Conservation (phyloP, 1,140 invertebrate genomes). For the Proales similis region DNA sequence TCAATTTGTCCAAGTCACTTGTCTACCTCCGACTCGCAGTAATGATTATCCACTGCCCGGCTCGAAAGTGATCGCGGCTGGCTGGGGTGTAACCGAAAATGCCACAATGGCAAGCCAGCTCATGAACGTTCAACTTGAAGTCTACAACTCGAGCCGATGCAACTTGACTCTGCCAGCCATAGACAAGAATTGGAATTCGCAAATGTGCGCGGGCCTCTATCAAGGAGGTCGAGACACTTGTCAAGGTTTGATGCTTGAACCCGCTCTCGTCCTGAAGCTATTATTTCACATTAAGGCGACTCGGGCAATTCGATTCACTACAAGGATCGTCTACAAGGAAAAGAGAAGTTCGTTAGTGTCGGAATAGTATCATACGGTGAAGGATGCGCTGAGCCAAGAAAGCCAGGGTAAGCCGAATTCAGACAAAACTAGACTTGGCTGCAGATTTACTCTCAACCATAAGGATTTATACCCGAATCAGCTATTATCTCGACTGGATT, state of each 20-base stretch:
- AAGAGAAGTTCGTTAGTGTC: neutral
- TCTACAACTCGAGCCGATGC: neutral
- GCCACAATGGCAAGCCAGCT: neutral
- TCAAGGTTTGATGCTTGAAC: neutral
- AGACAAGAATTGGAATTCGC: conserved; percentile 12
- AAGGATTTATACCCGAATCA: conserved; percentile 10
- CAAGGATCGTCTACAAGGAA: neutral
- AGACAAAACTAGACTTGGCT: neutral
- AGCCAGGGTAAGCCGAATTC: conserved; percentile 19
- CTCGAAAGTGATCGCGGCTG: conserved; percentile 8
- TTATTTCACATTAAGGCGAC: conserved; percentile 25
- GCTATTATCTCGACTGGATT: conserved; percentile 17
- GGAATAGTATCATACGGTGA: conserved; percentile 29
- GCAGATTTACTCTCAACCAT: neutral
- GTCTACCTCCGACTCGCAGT: neutral
- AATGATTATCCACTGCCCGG: neutral
- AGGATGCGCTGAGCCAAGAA: conserved; percentile 9
- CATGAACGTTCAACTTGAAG: conserved; percentile 8
- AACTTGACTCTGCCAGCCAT: neutral
- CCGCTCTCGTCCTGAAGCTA: neutral
- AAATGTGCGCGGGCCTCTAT: conserved; percentile 20
- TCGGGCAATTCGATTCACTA: neutral
- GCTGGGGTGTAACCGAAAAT: conserved; percentile 4
- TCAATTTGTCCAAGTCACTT: neutral
- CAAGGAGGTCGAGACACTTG: conserved; percentile 23